Evolutionary conservation across 2,888 invertebrate genomes (phyloP), one percentile per base, ranked within the genome.

Genomic region (Neelides folsomi): DNA sequence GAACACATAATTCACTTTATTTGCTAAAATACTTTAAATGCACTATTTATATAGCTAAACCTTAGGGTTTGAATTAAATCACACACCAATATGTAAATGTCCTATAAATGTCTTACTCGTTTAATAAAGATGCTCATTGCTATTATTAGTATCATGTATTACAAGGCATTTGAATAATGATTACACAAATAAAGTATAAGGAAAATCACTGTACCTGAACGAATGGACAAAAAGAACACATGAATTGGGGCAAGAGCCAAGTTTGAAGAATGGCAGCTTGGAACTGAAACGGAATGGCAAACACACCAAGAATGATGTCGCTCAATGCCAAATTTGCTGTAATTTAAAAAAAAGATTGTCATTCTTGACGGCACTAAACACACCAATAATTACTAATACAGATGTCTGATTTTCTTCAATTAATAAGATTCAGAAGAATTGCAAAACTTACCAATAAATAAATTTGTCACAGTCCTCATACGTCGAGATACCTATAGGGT

Each of bases 171-270:
- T 16, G 19, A 42, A 15, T 16, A 42, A 18, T 42, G 13, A 16
- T 42, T 42, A 16, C 12, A 16, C 13, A 16, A 5, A 35, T n/a
- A 27, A n/a, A 19, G 15, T 8, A n/a, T 42, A 38, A n/a, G n/a
- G n/a, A n/a, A 35, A 12, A 12, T 45, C n/a, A 47, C 53, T 54
- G 27, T 57, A 83, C 81, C 72, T 87, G 87, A 9, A 88, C 82
- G 71, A 87, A 90, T 0, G 89, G 88, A 62, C 88, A 87, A 69
- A 89, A 82, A 0, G 84, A 79, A 68, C 90, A 90, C 82, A 90
- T 83, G 68, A 88, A 84, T 67, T 80, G 74, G 0, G 89, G 88
- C 44, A 89, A 75, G 65, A 83, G 78, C 89, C 90, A 90, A 60
- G 83, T 75, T 71, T 90, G 89, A 9, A 88, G 75, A 43, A 88